phyloP scores from a whole-genome alignment of 2,113 vertebrate genomes.

The Burhinus bistriatus region DNA sequence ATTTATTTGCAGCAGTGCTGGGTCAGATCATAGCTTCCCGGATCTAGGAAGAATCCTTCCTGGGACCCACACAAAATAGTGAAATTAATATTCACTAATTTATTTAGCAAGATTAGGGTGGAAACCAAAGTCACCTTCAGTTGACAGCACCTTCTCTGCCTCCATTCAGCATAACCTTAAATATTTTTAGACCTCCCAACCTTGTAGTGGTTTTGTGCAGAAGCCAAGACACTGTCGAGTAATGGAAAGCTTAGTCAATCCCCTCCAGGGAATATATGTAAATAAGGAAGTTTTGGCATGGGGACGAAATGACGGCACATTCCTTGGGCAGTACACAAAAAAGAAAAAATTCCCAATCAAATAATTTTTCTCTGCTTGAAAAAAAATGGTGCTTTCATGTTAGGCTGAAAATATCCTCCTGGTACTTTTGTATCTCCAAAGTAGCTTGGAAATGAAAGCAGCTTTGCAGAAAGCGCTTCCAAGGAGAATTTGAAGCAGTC shows the following conservation, averaged over 20 bases:
- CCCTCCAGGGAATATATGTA: background rate
- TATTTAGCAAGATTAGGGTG: background rate
- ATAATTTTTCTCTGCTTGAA: background rate
- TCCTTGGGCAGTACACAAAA: background rate
- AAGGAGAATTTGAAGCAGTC: background rate
- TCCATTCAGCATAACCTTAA: background rate
- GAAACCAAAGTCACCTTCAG: background rate
- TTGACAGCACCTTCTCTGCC: background rate
- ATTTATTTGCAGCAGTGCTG: background rate
- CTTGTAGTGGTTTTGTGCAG: background rate
- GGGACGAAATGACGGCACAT: background rate
- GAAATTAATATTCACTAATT: background rate
- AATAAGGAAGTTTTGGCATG: slow-evolving; percentile 28
- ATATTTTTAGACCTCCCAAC: background rate
- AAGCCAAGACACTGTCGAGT: background rate
- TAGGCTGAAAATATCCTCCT: slow-evolving; percentile 28
- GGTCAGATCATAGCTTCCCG: background rate
- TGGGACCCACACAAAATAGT: background rate
- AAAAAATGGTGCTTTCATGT: slow-evolving; percentile 23
- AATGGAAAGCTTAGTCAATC: slow-evolving; percentile 2
- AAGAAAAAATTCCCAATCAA: background rate
- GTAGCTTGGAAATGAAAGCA: slow-evolving; percentile 36
- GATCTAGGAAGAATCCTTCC: background rate
- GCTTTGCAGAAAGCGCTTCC: slow-evolving; percentile 11
- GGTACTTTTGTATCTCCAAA: slow-evolving; percentile 33